Evolutionary conservation across 2,797 vertebrate genomes (phyloP), one percentile per base, ranked within the genome.

Genomic region (Borostomias antarcticus): DNA sequence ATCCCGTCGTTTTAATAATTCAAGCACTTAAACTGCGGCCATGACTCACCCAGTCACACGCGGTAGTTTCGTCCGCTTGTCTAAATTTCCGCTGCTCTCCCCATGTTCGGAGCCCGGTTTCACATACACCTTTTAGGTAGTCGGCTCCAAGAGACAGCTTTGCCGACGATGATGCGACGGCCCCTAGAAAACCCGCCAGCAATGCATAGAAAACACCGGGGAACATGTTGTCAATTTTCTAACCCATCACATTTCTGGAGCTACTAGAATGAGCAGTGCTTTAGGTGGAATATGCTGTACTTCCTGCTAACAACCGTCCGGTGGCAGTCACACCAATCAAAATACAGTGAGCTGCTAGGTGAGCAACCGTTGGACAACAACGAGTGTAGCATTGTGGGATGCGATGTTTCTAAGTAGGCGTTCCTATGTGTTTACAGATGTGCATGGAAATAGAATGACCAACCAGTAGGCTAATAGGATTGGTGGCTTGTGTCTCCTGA

Each of bases 101-200:
- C 89, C 90, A 92, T 63, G 84, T 89, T 82, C 86, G 84, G 79
- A 90, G 87, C 70, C 83, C 88, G 71, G 88, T 88, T 74, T 88
- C 90, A 63, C 91, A 92, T 64, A 94, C 91, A 61, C 92, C 91
- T 75, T 92, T 92, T 77, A 92, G 89, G 56, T 92, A 92, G 83
- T 92, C 90, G 37, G 89, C 88, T 77, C 95, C 92, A 19, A 96
- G 93, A 50, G 94, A 94, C 84, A 96, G 90, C 51, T 95, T 96
- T 57, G 95, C 95, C 56, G 93, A 92, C 25, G 94, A 93, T 70
- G 94, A 94, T 52, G 95, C 94, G 81, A 96, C 89, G 62, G 95
- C 93, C 53, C 94, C 95, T 70, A 95, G 87, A 54, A 94, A 93
- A n/a, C 95, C 95, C 51, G 95, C 95, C 82, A 92, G 88, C 82